Conservation (phyloP, 2,888 invertebrate species). For the Ganaspis brasiliensis region DNA sequence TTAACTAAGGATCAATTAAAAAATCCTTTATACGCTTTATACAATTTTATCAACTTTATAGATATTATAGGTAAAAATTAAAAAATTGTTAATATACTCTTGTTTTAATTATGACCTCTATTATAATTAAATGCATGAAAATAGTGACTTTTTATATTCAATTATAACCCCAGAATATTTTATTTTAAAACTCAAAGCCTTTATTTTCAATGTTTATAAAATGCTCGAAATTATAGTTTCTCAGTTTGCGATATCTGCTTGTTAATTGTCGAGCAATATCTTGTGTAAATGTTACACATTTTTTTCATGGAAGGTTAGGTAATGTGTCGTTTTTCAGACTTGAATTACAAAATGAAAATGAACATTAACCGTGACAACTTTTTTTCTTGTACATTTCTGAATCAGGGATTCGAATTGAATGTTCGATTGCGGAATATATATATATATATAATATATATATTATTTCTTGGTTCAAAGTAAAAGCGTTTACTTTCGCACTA, state of each 20-base stretch:
- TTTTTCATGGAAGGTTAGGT: background rate
- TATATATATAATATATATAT: no score
- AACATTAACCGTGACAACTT: background rate
- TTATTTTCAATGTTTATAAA: background rate
- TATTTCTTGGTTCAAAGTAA: background rate
- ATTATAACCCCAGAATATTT: background rate
- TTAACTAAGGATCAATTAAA: no score
- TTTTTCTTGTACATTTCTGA: background rate
- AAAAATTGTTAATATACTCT: no score
- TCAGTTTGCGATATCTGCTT: background rate
- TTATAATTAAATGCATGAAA: no score
- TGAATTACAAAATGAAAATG: background rate
- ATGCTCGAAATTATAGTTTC: background rate
- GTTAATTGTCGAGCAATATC: background rate
- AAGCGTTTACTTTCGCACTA: conserved; percentile 62
- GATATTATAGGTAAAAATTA: no score
- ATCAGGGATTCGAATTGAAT: background rate
- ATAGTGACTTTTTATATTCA: no score
- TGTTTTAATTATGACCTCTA: no score
- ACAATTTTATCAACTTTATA: no score
- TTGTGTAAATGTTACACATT: background rate
- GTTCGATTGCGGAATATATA: conserved; percentile 10
- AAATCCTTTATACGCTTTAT: no score
- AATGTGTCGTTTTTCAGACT: background rate
- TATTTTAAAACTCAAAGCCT: conserved; percentile 8